Percentiles rank a stretch among this genome's conserved stretches.
Evolutionary conservation across 2,888 invertebrate genomes (phyloP).

Genomic region (Hirtodrosophila alboralis): DNA sequence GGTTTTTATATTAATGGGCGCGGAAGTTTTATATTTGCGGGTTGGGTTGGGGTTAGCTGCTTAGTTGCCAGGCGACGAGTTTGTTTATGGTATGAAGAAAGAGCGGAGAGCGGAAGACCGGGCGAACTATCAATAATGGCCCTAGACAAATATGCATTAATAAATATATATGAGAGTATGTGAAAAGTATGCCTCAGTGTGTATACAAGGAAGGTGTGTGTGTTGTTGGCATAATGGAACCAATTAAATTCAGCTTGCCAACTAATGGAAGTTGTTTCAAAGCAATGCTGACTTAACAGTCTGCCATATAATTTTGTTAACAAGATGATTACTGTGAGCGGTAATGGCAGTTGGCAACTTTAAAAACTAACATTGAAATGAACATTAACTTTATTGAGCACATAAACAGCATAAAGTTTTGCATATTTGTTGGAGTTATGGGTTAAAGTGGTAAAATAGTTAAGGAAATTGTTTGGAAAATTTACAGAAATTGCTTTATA

Average conservation of each 20-base stretch:
- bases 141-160: conserved; percentile 26
- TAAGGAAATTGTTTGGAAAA: too few relatives aligned
- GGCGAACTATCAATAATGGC: conserved; percentile 33
- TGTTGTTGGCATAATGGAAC: conserved; percentile 49
- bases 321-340: conserved; percentile 52
- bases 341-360: conserved; percentile 25
- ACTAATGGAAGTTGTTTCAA: conserved; percentile 49
- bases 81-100: conserved; percentile 38
- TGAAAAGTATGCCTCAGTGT: conserved; percentile 5
- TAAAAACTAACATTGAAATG: conserved; percentile 15
- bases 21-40: conserved; percentile 19
- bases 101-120: conserved; percentile 20
- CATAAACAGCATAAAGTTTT: conserved; percentile 32
- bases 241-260: conserved; percentile 54
- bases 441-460: background rate
- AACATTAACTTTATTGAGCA: conserved; percentile 21
- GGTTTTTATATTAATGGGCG: conserved; percentile 37
- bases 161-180: conserved; percentile 15
- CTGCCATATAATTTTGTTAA: conserved; percentile 34
- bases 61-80: conserved; percentile 55
- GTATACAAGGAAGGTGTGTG: conserved; percentile 13
- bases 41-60: conserved; percentile 34
- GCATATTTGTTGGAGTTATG: background rate
- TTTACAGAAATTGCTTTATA: too few relatives aligned
- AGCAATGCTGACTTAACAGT: conserved; percentile 17